Base-by-base conservation (phyloP, 92 coral and sea anemone genomes). In the Montipora capitata region DNA sequence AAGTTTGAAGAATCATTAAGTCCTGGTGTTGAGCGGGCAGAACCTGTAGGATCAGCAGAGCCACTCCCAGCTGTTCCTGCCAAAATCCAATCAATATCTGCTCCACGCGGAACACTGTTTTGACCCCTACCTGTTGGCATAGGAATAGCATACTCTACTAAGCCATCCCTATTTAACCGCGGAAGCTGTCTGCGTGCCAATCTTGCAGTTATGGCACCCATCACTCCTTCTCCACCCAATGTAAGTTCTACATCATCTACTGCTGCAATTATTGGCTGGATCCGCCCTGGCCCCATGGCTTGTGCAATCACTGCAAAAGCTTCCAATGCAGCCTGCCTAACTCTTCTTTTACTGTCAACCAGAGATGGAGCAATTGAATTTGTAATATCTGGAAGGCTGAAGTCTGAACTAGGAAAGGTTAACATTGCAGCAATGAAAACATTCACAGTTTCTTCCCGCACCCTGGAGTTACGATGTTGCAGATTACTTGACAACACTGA, bases 291-390 rank as follows among this genome's bases (percentile, higher is more conserved):
- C 58, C 99, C 99, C 99, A 98, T 98, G 68, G 98, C 98, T 90
- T 98, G 99, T 43, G 99, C 95, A 83, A 98, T 98, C 58, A 98
- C 99, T 13, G 99, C 99, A 94, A 98, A 98, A 5, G 99, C 95
- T 87, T 98, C 99, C 75, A 98, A 75, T 15, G 99, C 99, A 35
- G 99, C 99, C 77, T 96, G 99, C 58, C 99, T 85, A 10, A 98
- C 99, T 38, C 98, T 89, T 66, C 99, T 92, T 82, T 98, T 98
- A 5, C 94, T 95, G 73, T 98, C 99, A 4, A 95, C 93, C 62
- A 98, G 87, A 16, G 98, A 96, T 56, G 99, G 99, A 20, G 98
- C 99, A 64, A 98, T 87, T 41, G 96, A 91, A 76, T 87, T 89
- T 2, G 99, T 96, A 42, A 96, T 84, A 52, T 96, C 95, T 16